Conservation (phyloP, 1,140 invertebrate species). For the Macrobrachium nipponense region DNA sequence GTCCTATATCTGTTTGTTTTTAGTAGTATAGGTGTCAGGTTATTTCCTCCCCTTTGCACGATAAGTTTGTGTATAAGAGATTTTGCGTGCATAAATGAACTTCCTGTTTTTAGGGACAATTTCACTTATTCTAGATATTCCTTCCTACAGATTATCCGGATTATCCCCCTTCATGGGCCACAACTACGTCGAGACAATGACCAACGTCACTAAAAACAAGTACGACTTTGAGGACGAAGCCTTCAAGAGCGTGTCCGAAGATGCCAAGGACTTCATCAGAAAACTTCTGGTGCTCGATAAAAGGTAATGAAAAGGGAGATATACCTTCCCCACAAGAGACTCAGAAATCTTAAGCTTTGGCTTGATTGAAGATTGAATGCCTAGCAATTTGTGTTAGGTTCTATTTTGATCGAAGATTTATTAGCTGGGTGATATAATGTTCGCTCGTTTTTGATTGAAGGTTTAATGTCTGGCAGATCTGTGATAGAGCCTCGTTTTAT, state of each 20-base stretch:
- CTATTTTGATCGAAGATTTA: too few relatives aligned
- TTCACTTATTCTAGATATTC: not conserved
- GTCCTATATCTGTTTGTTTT: not conserved
- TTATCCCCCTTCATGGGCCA: conserved; percentile 98
- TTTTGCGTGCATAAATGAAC: too few relatives aligned
- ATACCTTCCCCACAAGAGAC: too few relatives aligned
- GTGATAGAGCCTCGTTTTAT: too few relatives aligned
- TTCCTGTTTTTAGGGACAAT: not conserved
- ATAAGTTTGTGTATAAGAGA: too few relatives aligned
- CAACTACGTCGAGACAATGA: conserved; percentile 96
- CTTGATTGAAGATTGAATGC: too few relatives aligned
- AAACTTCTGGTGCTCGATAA: conserved; percentile 90
- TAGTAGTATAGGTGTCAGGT: not conserved
- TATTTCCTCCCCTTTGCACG: too few relatives aligned
- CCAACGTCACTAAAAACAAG: conserved; percentile 93
- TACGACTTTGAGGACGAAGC: conserved; percentile 96
- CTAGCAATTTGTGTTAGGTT: too few relatives aligned
- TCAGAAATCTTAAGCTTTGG: not conserved
- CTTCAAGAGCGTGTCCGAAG: conserved; percentile 89
- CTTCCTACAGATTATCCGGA: conserved; percentile 85
- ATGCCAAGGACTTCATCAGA: conserved; percentile 92
- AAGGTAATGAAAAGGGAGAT: conserved; percentile 76
- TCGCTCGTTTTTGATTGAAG: too few relatives aligned
- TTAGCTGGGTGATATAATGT: too few relatives aligned
- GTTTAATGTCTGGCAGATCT: too few relatives aligned